Conservation (phyloP, 2,888 invertebrate species). For the Apotomis turbidana region DNA sequence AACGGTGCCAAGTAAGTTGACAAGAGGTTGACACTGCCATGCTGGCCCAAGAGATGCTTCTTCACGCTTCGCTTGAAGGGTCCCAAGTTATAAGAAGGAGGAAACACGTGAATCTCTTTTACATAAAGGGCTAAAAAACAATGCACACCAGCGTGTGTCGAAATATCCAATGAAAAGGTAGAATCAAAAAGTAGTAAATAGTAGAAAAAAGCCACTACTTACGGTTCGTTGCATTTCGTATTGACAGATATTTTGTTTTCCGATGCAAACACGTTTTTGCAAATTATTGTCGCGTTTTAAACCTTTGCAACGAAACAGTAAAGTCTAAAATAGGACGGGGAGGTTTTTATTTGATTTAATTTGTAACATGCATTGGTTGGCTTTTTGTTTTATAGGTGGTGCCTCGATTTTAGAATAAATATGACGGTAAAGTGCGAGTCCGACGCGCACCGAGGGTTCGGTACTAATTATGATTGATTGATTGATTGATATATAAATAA, state of each 20-base stretch:
- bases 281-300: background rate
- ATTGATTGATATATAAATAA: too few relatives aligned
- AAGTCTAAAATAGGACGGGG: background rate
- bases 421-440: too few relatives aligned
- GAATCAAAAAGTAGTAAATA: background rate
- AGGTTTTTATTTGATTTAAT: conserved; percentile 21
- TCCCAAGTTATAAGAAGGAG: too few relatives aligned
- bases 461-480: too few relatives aligned
- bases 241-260: conserved; percentile 41
- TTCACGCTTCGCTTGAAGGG: too few relatives aligned
- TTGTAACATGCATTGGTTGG: conserved; percentile 5
- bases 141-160: background rate
- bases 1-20: too few relatives aligned
- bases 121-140: background rate
- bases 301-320: background rate
- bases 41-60: too few relatives aligned
- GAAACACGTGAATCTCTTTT: too few relatives aligned
- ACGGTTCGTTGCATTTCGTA: conserved; percentile 45
- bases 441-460: too few relatives aligned
- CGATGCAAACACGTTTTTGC: conserved; percentile 6
- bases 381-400: conserved; percentile 14
- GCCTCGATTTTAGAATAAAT: conserved; percentile 16
- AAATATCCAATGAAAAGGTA: conserved; percentile 1
- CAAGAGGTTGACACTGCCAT: too few relatives aligned
- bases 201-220: conserved; percentile 41